phyloP scores from a whole-genome alignment of 1,140 invertebrate species.

The Pseudachorutes palmiensis region DNA sequence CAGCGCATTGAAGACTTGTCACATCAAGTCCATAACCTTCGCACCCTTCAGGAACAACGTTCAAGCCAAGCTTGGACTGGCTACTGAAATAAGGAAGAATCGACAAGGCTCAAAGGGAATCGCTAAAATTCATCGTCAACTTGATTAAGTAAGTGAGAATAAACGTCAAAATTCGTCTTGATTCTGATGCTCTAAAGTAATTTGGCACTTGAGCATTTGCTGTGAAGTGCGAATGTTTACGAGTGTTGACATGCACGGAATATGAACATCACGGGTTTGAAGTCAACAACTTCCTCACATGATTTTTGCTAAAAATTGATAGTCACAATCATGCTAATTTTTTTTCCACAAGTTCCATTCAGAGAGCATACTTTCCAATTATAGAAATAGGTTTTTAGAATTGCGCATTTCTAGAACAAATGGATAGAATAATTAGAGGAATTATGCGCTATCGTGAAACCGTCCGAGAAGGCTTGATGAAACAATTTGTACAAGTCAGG shows the following conservation, averaged over 20 bases:
- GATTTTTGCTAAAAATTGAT: not conserved
- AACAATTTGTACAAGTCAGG: conserved; percentile 77
- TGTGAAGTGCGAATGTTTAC: conserved; percentile 6
- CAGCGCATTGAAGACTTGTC: conserved; percentile 31
- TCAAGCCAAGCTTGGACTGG: conserved; percentile 14
- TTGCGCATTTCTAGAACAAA: too few relatives aligned
- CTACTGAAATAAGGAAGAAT: not conserved
- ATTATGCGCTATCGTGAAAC: conserved; percentile 77
- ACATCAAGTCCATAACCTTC: conserved; percentile 25
- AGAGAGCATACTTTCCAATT: too few relatives aligned
- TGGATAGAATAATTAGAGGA: conserved; percentile 77
- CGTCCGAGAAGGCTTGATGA: conserved; percentile 72
- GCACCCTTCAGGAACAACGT: conserved; percentile 20
- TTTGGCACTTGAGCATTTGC: not conserved
- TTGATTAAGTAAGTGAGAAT: too few relatives aligned
- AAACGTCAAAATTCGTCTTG: too few relatives aligned
- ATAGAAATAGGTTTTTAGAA: too few relatives aligned
- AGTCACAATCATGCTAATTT: not conserved
- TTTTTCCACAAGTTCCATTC: not conserved
- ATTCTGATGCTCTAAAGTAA: not conserved
- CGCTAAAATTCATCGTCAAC: too few relatives aligned
- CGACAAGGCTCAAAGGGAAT: too few relatives aligned
- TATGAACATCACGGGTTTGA: too few relatives aligned
- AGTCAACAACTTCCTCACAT: too few relatives aligned
- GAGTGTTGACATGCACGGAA: too few relatives aligned